Conservation (phyloP, 2,888 invertebrate genomes). For the Limenitis camilla region DNA sequence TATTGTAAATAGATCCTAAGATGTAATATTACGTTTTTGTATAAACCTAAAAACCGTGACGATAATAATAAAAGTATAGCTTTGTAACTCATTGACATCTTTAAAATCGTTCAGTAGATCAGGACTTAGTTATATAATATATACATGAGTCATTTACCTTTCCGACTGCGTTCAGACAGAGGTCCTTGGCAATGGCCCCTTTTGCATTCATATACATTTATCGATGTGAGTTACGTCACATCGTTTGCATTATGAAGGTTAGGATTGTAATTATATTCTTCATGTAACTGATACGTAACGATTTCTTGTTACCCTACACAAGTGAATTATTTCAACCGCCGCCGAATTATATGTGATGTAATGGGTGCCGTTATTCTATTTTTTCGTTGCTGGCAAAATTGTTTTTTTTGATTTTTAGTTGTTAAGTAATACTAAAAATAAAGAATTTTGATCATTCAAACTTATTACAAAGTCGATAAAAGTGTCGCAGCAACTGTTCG, state of each 20-base stretch:
- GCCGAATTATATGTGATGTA: too few species aligned
- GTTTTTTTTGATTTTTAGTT: too few species aligned
- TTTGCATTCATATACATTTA: slow-evolving; percentile 56
- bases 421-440: too few species aligned
- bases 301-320: slow-evolving; percentile 1
- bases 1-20: neutral
- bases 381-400: too few species aligned
- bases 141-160: slow-evolving; percentile 58
- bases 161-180: slow-evolving; percentile 48
- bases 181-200: slow-evolving; percentile 67
- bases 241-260: slow-evolving; percentile 50
- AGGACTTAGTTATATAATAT: slow-evolving; percentile 27
- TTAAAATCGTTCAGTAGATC: slow-evolving; percentile 25
- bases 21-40: too few species aligned
- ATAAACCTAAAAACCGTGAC: too few species aligned
- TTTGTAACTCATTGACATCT: slow-evolving; percentile 7
- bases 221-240: slow-evolving; percentile 51
- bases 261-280: slow-evolving; percentile 36
- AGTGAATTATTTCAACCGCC: neutral
- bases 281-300: slow-evolving; percentile 23
- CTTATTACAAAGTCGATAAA: too few species aligned
- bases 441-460: too few species aligned
- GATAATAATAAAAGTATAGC: too few species aligned
- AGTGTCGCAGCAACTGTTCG: too few species aligned
- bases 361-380: too few species aligned